Evolutionary conservation across 1,140 invertebrate genomes (phyloP).

Genomic region (Trichomalopsis sarcophagae): DNA sequence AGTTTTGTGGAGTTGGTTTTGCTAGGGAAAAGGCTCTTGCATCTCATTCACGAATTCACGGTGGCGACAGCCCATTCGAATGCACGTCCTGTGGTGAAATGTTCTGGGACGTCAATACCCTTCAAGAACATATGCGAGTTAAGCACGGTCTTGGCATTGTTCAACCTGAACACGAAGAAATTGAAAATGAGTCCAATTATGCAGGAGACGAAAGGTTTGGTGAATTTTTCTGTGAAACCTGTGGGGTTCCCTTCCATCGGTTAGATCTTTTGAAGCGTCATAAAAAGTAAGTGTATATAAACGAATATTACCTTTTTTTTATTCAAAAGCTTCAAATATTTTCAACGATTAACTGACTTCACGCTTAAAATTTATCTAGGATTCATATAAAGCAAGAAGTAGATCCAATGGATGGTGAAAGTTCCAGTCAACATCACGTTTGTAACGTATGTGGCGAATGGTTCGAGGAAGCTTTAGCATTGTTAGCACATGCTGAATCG

Average conservation of each 20-base stretch:
- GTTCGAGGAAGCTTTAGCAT: slow-evolving; percentile 82
- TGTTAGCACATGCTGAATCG: slow-evolving; percentile 85
- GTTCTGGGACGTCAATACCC: slow-evolving; percentile 83
- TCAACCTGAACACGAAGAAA: slow-evolving; percentile 71
- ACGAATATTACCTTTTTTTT: neutral
- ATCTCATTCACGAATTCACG: slow-evolving; percentile 83
- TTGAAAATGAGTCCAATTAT: slow-evolving; percentile 76
- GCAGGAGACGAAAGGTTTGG: slow-evolving; percentile 81
- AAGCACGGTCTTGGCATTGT: slow-evolving; percentile 75
- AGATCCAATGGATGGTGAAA: slow-evolving; percentile 70
- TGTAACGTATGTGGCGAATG: slow-evolving; percentile 86
- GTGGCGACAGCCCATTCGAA: slow-evolving; percentile 84
- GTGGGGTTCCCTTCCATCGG: slow-evolving; percentile 84
- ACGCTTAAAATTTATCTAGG: slow-evolving; percentile 55
- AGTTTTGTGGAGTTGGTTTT: slow-evolving; percentile 86
- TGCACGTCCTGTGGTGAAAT: slow-evolving; percentile 85
- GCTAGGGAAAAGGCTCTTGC: slow-evolving; percentile 86
- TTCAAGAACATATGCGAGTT: slow-evolving; percentile 80
- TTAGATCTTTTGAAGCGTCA: slow-evolving; percentile 84
- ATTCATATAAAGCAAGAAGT: slow-evolving; percentile 75
- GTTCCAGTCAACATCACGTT: slow-evolving; percentile 75
- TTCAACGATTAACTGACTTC: slow-evolving; percentile 43
- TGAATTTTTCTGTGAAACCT: slow-evolving; percentile 85
- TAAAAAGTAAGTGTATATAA: slow-evolving; percentile 70
- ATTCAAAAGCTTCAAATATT: slow-evolving; percentile 27